phyloP scores from a whole-genome alignment of 2,113 vertebrate species.

The Pygathrix nemaeus region DNA sequence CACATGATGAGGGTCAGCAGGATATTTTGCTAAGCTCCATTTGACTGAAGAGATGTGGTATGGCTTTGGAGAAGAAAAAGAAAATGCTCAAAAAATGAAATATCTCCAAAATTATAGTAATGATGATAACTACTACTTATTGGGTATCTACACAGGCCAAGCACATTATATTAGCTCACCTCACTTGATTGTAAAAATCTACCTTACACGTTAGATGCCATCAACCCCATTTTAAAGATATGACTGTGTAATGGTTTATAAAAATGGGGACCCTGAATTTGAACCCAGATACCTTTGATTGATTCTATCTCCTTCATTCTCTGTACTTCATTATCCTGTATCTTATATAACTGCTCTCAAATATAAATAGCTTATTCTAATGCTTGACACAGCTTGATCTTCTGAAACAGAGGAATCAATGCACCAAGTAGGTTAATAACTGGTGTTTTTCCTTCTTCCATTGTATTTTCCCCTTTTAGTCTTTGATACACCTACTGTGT shows the following conservation, averaged over 20 bases:
- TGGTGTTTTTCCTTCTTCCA: neutral
- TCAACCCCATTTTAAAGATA: neutral
- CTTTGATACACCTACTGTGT: neutral
- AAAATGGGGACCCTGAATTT: neutral
- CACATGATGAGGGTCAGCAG: neutral
- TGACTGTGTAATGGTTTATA: neutral
- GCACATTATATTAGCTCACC: neutral
- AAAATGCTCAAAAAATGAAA: neutral
- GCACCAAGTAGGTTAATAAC: neutral
- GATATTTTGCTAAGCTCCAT: neutral
- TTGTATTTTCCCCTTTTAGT: neutral
- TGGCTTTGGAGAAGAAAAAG: slow-evolving; percentile 4
- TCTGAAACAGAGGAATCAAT: neutral
- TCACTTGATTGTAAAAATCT: neutral
- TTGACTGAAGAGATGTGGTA: neutral
- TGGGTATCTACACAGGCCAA: neutral
- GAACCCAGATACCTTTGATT: neutral
- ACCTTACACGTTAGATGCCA: neutral
- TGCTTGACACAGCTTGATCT: neutral
- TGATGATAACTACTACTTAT: neutral
- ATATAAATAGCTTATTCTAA: neutral
- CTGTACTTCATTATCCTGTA: neutral
- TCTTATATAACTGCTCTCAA: neutral
- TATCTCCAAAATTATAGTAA: neutral
- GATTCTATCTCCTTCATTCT: neutral